Conservation (phyloP, 2,113 vertebrate genomes). For the Willisornis vidua region DNA sequence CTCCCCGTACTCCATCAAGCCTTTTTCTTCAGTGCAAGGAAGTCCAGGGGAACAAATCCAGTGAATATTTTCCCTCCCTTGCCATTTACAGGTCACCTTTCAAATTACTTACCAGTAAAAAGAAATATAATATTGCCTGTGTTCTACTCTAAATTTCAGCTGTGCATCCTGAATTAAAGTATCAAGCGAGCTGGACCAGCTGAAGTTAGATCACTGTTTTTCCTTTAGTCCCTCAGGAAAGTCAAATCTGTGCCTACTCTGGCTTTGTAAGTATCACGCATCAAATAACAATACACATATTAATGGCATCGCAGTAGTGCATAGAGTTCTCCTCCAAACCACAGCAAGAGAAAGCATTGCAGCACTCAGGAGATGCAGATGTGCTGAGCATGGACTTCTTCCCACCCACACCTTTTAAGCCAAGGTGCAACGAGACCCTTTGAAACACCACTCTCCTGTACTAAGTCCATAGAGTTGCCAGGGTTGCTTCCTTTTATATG, state of each 20-base stretch:
- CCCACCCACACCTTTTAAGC: neutral
- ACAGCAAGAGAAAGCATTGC: neutral
- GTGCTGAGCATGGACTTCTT: neutral
- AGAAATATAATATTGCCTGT: neutral
- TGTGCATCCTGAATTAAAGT: neutral
- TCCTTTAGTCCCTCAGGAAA: neutral
- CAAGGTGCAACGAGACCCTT: neutral
- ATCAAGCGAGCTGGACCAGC: neutral
- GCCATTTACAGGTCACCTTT: neutral
- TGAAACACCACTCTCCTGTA: neutral
- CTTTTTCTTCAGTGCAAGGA: neutral
- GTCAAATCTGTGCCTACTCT: neutral
- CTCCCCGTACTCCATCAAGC: neutral
- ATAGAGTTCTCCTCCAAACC: neutral
- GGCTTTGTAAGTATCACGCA: neutral
- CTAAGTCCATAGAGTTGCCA: neutral
- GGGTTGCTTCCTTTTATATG: accelerated
- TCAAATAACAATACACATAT: neutral
- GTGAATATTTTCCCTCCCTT: neutral
- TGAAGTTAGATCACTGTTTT: neutral
- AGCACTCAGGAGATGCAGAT: neutral
- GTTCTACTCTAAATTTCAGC: neutral
- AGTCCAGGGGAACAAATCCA: neutral
- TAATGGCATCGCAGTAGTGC: neutral
- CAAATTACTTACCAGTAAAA: neutral